A percentile compares a stretch with the other conserved stretches of the same genome.
Conservation (phyloP, 2,888 invertebrate genomes). For the Pherbina coryleti region DNA sequence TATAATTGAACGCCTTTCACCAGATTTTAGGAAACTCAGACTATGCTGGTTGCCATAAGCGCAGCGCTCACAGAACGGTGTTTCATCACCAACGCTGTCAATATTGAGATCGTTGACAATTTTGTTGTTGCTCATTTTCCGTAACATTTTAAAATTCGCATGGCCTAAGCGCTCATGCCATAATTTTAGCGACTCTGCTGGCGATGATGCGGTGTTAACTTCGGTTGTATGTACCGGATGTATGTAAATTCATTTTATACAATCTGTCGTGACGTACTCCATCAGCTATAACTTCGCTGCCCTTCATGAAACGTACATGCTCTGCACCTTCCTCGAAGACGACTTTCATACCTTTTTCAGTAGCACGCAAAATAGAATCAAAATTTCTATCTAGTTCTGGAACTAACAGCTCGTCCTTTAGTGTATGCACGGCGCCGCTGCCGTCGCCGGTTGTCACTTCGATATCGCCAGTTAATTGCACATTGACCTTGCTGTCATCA, state of each 20-base stretch:
- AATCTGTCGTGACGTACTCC: constrained; percentile 42
- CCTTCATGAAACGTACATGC: constrained; percentile 41
- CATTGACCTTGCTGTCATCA: constrained; percentile 41
- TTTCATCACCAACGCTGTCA: constrained; percentile 13
- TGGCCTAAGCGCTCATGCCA: constrained; percentile 2
- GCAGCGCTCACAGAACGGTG: not conserved
- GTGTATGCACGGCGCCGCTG: constrained; percentile 12
- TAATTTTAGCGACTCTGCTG: constrained; percentile 14
- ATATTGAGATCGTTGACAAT: constrained; percentile 24
- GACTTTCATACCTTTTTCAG: constrained; percentile 43
- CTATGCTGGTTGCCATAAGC: constrained; percentile 8
- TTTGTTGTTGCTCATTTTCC: not conserved
- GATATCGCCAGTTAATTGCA: constrained; percentile 44
- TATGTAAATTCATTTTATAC: constrained; percentile 39
- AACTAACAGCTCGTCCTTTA: constrained; percentile 44
- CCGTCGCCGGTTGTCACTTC: constrained; percentile 36
- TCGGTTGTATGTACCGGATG: not conserved
- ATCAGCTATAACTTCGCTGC: constrained; percentile 38
- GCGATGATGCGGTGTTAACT: constrained; percentile 26
- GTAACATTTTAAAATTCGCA: not conserved
- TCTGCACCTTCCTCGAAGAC: constrained; percentile 45
- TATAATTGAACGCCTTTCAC: constrained; percentile 17
- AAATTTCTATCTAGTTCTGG: constrained; percentile 36
- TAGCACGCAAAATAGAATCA: constrained; percentile 31
- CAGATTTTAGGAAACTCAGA: constrained; percentile 20